Evolutionary conservation across 2,797 vertebrate species (phyloP), one percentile per base, ranked within the genome.

Genomic region (Naso thynnoides): DNA sequence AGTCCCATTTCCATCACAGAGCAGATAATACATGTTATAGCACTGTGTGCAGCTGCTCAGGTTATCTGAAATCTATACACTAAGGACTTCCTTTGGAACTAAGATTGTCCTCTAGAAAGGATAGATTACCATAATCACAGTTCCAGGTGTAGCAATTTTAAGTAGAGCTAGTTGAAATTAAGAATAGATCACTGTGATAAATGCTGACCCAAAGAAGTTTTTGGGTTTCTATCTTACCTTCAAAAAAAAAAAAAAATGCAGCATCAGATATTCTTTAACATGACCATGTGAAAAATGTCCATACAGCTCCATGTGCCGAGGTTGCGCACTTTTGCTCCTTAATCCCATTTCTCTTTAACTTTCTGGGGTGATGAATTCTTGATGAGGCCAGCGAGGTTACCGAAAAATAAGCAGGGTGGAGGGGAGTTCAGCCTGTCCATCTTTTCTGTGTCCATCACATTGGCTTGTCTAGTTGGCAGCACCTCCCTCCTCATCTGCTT

Each of bases 181-280:
- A 57, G 33, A 53, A 47, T 36, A 68, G 49, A 65, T 74, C 70
- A 74, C 38, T 61, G 33, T 78, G 63, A 68, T 79, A 62, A 83
- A 54, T 73, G 50, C 29, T 21, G 26, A 78, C 53, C 62, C 59
- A 54, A 67, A 62, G 26, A 69, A 45, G 27, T 13, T 47, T 38
- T 24, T 29, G 29, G 58, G 42, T 81, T 60, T 64, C 42, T 48
- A 26, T 63, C 33, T 70, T 76, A 54, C 47, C 62, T 72, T 70
- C 21, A 86, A 57, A 87, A 92, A 92, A 91, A 88, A 85, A 90
- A 86, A 87, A 79, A 77, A 87, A 72, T 80, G 77, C 76, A 86
- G 79, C 82, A 78, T 86, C 54, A 79, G 63, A 77, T 83, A 73
- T 61, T 79, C 57, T 79, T 78, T 84, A 61, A 82, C 78, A 70